Conservation (phyloP, 2,113 vertebrate genomes). For the Elgaria multicarinata region DNA sequence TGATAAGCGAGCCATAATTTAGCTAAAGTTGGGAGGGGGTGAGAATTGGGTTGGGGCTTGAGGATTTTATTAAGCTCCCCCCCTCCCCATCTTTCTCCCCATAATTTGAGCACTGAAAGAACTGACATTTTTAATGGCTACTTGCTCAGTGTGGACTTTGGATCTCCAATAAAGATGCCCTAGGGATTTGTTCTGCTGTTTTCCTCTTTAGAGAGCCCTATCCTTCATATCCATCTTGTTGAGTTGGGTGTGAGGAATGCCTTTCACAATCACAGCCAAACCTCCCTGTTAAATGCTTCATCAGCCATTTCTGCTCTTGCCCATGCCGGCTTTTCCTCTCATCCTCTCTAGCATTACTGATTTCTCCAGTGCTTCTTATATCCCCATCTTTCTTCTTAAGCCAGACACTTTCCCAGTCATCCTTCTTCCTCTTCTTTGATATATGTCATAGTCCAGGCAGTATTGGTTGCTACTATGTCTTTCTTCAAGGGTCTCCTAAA, state of each 20-base stretch:
- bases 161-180: not conserved
- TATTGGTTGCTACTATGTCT: conserved; percentile 31
- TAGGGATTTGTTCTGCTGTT: conserved; percentile 14
- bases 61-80: not conserved
- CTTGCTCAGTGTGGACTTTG: not conserved
- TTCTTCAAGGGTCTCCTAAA: conserved; percentile 34
- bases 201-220: conserved; percentile 54
- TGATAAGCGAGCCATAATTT: not conserved
- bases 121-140: not conserved
- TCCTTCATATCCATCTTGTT: conserved; percentile 14
- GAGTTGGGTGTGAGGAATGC: conserved; percentile 43
- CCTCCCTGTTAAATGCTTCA: conserved; percentile 53
- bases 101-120: not conserved
- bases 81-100: not conserved
- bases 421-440: conserved; percentile 48
- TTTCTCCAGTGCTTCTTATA: conserved; percentile 47
- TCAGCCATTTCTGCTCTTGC: conserved; percentile 50
- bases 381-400: conserved; percentile 38
- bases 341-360: conserved; percentile 39
- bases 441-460: conserved; percentile 50
- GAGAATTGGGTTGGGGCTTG: not conserved
- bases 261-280: conserved; percentile 40
- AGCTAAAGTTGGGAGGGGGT: not conserved
- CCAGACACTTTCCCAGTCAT: conserved; percentile 37
- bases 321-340: conserved; percentile 17